phyloP scores from a whole-genome alignment of 2,888 invertebrate genomes.

The Dexiosoma caninum region DNA sequence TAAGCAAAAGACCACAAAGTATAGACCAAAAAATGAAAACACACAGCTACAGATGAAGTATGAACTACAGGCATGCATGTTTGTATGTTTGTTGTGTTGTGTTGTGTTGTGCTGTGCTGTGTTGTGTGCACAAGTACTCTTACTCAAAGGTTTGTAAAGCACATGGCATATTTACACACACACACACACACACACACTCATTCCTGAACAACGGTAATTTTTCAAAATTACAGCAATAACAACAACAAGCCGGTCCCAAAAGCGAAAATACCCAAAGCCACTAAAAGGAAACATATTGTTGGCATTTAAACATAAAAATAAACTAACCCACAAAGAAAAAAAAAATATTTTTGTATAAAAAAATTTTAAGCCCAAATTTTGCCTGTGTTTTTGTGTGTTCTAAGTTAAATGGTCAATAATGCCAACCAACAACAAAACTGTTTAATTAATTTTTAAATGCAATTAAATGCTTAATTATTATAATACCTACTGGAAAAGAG shows the following conservation, averaged over 20 bases:
- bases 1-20: constrained; percentile 41
- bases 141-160: constrained; percentile 44
- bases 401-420: background rate
- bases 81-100: background rate
- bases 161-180: background rate
- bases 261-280: constrained; percentile 42
- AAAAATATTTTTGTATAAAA: background rate
- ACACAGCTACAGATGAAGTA: background rate
- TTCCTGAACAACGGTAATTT: constrained; percentile 53
- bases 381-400: background rate
- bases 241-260: constrained; percentile 38
- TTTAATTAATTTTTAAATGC: constrained; percentile 5
- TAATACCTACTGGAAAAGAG: no score
- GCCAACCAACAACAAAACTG: background rate
- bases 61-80: background rate
- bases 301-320: constrained; percentile 24
- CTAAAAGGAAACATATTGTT: constrained; percentile 60
- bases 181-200: constrained; percentile 4
- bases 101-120: no score
- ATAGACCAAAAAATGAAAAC: constrained; percentile 7
- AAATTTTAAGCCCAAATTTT: no score
- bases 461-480: constrained; percentile 27
- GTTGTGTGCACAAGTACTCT: constrained; percentile 16
- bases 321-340: background rate
- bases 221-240: constrained; percentile 57